Evolutionary conservation across 1,140 invertebrate species (phyloP).

Genomic region (Ostrea edulis): DNA sequence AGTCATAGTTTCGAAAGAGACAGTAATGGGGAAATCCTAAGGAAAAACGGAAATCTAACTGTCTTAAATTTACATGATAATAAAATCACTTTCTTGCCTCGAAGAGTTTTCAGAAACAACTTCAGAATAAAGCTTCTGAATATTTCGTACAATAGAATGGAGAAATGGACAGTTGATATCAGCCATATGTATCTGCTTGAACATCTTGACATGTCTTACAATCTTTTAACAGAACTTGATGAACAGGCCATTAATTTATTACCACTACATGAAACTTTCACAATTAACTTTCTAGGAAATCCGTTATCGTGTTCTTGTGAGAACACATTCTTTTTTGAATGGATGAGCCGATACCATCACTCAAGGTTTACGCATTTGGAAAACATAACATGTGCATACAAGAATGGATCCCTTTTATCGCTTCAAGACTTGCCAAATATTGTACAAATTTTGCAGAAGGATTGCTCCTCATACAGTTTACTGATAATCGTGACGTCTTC

Average conservation of each 20-base stretch:
- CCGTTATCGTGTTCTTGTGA: constrained; percentile 39
- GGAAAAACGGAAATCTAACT: neutral
- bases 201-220: constrained; percentile 32
- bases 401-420: neutral
- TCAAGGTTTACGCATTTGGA: neutral
- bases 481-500: constrained; percentile 23
- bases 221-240: neutral
- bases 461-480: constrained; percentile 31
- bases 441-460: neutral
- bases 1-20: constrained; percentile 25
- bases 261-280: neutral
- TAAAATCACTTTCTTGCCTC: neutral
- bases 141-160: constrained; percentile 28
- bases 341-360: neutral
- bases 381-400: neutral
- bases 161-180: constrained; percentile 42
- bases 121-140: constrained; percentile 11
- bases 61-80: constrained; percentile 37
- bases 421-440: neutral
- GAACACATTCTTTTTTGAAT: constrained; percentile 26
- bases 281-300: constrained; percentile 40
- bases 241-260: neutral
- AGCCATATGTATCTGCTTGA: constrained; percentile 9
- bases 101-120: constrained; percentile 34
- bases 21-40: constrained; percentile 2